These are phyloP conservation scores for Tangara arthus DNA, from an alignment of 2,797 vertebrate genomes.

Conservation along the genomic window DNA sequence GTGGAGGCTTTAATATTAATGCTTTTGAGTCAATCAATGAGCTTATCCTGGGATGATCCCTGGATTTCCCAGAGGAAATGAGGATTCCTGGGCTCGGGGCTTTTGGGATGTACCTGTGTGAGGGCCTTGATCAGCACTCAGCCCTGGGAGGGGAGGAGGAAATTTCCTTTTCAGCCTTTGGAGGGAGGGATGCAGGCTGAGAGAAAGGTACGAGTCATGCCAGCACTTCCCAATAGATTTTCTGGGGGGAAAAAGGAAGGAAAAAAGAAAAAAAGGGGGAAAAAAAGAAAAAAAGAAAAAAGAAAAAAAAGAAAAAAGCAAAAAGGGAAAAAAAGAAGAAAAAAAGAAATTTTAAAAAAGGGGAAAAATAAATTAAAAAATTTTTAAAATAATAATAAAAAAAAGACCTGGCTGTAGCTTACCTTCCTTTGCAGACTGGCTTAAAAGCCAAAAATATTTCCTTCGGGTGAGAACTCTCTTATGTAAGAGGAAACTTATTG, in stretches of 20 bases:
- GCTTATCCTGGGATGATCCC: conserved; percentile 8
- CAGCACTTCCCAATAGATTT: background rate
- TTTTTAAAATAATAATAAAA: too few species aligned
- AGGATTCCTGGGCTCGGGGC: background rate
- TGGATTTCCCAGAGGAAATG: background rate
- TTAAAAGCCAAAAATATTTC: background rate
- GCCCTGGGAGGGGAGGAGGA: background rate
- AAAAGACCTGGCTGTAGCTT: background rate
- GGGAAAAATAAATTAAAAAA: too few species aligned
- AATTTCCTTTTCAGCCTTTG: background rate
- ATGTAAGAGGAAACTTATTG: background rate
- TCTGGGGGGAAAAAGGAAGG: fast-evolving
- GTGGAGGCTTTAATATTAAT: background rate
- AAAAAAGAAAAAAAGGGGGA: fast-evolving
- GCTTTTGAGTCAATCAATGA: background rate
- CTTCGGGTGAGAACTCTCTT: background rate
- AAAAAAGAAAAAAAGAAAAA: fast-evolving
- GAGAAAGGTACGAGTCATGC: background rate
- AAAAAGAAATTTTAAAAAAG: too few species aligned
- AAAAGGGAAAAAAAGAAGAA: too few species aligned
- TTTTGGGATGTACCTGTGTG: background rate
- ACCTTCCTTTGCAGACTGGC: background rate
- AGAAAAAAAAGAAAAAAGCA: fast-evolving
- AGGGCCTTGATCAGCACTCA: background rate
- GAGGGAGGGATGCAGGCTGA: background rate